phyloP scores from a whole-genome alignment of 2,797 vertebrate species.

The Cyclura pinguis region DNA sequence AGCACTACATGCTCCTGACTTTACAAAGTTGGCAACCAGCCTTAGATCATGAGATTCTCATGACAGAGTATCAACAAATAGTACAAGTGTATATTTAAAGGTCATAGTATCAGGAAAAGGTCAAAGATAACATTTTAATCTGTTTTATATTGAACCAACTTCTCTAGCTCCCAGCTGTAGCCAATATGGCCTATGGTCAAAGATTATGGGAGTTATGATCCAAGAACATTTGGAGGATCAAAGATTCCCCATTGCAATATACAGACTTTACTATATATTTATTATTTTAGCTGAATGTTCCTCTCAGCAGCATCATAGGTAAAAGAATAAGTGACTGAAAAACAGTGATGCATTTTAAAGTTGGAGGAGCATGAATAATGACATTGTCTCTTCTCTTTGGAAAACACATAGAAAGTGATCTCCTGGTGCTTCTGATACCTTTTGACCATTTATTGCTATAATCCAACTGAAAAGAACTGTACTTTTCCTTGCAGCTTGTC shows the following conservation, averaged over 20 bases:
- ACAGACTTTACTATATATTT: not conserved
- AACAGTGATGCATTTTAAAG: not conserved
- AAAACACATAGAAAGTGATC: conserved; percentile 2
- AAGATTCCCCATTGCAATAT: not conserved
- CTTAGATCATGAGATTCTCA: not conserved
- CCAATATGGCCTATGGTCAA: not conserved
- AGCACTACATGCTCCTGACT: not conserved
- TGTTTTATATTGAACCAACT: not conserved
- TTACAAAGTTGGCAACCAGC: conserved; percentile 34
- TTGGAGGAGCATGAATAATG: not conserved
- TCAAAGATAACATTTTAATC: conserved; percentile 30
- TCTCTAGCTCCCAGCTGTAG: not conserved
- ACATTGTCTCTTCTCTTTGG: conserved; percentile 12
- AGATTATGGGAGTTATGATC: not conserved
- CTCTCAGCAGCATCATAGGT: not conserved
- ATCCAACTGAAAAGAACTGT: conserved; percentile 32
- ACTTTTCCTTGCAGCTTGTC: conserved; percentile 10
- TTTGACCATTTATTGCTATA: not conserved
- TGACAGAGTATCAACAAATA: not conserved
- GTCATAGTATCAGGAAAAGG: conserved; percentile 5
- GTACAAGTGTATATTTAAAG: conserved; percentile 33
- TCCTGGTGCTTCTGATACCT: not conserved
- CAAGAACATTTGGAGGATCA: not conserved
- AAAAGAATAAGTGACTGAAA: not conserved
- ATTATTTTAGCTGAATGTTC: conserved; percentile 1